phyloP scores from a whole-genome alignment of 2,113 vertebrate species.

The Cyprinus carpio region DNA sequence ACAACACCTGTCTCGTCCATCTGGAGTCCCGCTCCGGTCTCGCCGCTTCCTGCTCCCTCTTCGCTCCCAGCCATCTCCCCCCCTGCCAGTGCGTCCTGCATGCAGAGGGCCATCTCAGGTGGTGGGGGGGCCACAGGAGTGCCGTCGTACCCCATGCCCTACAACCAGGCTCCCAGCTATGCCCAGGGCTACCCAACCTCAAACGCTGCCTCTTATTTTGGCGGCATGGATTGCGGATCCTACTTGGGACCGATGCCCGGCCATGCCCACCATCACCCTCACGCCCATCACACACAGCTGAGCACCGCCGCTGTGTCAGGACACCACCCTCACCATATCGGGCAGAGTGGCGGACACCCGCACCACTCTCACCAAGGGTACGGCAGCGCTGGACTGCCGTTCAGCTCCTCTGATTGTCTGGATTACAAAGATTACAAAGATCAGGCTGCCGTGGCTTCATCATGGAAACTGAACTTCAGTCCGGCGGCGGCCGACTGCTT shows the following conservation, averaged over 20 bases:
- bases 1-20: slow-evolving; percentile 87
- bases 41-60: slow-evolving; percentile 80
- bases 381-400: slow-evolving; percentile 78
- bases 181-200: slow-evolving; percentile 84
- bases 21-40: slow-evolving; percentile 96
- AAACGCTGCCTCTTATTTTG: slow-evolving; percentile 86
- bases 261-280: slow-evolving; percentile 76
- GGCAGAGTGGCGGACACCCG: slow-evolving; percentile 85
- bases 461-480: slow-evolving; percentile 99
- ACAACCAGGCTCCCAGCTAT: slow-evolving; percentile 87
- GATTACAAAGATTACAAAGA: slow-evolving; percentile 94
- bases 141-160: slow-evolving; percentile 87
- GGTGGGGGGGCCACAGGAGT: slow-evolving; percentile 50
- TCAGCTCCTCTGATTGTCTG: slow-evolving; percentile 94
- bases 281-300: slow-evolving; percentile 85
- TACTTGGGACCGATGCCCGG: slow-evolving; percentile 93
- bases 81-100: slow-evolving; percentile 85
- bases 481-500: slow-evolving; percentile 85
- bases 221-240: slow-evolving; percentile 91
- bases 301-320: slow-evolving; percentile 87
- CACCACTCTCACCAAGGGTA: slow-evolving; percentile 90
- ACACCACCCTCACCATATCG: slow-evolving; percentile 83
- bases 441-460: too few species aligned
- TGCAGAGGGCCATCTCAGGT: slow-evolving; percentile 81
- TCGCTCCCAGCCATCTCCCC: slow-evolving; percentile 78